Conservation (phyloP, 1,140 invertebrate genomes). For the Sitophilus oryzae region DNA sequence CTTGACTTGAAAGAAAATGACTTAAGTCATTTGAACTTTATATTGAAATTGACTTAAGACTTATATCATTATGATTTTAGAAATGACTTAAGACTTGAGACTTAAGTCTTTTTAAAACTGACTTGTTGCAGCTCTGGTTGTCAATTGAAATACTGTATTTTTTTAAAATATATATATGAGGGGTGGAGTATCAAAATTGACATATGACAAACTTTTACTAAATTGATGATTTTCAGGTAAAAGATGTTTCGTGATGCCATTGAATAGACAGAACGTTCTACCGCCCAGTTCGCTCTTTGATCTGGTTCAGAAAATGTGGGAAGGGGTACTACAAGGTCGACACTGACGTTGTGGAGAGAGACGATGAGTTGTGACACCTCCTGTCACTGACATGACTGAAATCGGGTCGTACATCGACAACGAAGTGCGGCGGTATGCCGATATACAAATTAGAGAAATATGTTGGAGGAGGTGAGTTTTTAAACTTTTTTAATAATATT, state of each 20-base stretch:
- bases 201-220: no score
- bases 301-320: constrained; percentile 72
- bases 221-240: no score
- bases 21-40: no score
- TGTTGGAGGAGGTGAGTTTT: constrained; percentile 48
- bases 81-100: no score
- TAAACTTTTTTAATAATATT: constrained; percentile 1
- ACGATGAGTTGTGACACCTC: constrained; percentile 70
- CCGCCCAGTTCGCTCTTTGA: constrained; percentile 72
- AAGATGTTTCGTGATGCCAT: constrained; percentile 83
- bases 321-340: constrained; percentile 80
- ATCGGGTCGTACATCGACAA: constrained; percentile 64
- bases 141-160: no score
- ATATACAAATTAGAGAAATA: constrained; percentile 69
- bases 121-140: no score
- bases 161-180: no score
- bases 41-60: no score
- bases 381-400: constrained; percentile 57
- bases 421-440: constrained; percentile 63
- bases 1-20: no score
- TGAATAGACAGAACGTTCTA: constrained; percentile 70
- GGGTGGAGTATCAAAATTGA: no score
- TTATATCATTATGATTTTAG: no score
- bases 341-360: constrained; percentile 69
- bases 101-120: no score